Evolutionary conservation across 2,888 invertebrate species (phyloP).

Genomic region (Theretra japonica): DNA sequence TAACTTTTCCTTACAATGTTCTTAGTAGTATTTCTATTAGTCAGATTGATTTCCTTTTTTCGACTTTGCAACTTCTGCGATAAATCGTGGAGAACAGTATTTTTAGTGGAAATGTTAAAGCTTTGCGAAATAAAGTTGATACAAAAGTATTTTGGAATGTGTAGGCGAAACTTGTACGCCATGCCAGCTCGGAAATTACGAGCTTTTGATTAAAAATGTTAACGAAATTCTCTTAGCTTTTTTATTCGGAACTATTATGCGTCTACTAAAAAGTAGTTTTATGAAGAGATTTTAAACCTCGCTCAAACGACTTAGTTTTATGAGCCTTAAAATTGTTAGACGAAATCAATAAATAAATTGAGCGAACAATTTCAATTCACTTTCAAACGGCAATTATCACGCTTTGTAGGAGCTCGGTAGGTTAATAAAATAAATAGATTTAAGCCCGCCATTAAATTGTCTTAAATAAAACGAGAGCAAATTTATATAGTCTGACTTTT

Average conservation of each 20-base stretch:
- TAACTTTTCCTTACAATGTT: too few species aligned
- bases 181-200: not conserved
- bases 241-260: too few species aligned
- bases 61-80: too few species aligned
- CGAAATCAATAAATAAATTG: conserved; percentile 33
- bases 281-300: not conserved
- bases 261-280: too few species aligned
- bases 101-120: not conserved
- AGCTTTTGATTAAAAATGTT: not conserved
- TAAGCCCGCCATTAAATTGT: conserved; percentile 25
- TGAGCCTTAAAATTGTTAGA: conserved; percentile 17
- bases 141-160: conserved; percentile 7
- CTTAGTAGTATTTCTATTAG: too few species aligned
- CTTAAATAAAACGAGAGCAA: conserved; percentile 28
- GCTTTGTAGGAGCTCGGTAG: conserved; percentile 25
- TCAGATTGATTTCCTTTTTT: too few species aligned
- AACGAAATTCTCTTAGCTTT: not conserved
- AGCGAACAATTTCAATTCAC: conserved; percentile 40
- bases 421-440: conserved; percentile 33
- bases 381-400: conserved; percentile 31
- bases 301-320: too few species aligned
- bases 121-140: not conserved
- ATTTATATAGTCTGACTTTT: conserved; percentile 31
- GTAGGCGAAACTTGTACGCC: not conserved
- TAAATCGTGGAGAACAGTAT: not conserved